Evolutionary conservation across 2,797 vertebrate genomes (phyloP), one percentile per base, ranked within the genome.

Genomic region (Gastrophryne carolinensis): DNA sequence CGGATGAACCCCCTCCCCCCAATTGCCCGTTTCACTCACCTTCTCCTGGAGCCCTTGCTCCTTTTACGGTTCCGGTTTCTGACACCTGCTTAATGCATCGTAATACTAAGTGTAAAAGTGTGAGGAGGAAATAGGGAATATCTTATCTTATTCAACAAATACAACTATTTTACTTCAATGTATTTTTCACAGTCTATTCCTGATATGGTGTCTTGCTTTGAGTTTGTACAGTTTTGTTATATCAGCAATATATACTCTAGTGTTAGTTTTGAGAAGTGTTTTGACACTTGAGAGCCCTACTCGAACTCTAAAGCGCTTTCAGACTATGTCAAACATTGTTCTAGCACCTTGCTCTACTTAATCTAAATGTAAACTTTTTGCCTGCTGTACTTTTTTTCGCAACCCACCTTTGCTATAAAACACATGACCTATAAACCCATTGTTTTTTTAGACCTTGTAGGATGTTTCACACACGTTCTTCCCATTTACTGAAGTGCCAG

Each of bases 281-380:
- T 39, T 44, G 34, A 6, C 47, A 47, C n/a, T 17, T 32, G 26
- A 57, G 54, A 58, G 44, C 35, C n/a, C 47, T 32, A 9, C 35
- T 23, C 54, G 52, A 57, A 12, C 10, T 50, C 4, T 10, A 32
- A 17, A 58, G 24, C 21, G n/a, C 19, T 13, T 44, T 11, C 5
- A 65, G 54, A 39, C 27, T 4, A 39, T 65, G 72, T 57, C 60
- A 73, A 30, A 56, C 35, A 56, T 44, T 49, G n/a, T 57, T 57
- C 27, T 35, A 29, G 21, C 44, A 44, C 47, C 8, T n/a, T 32
- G 53, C 34, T 49, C 8, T 29, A 12, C 26, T 4, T 13, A n/a
- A 37, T 49, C 4, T 12, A 49, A 15, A 60, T 12, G 34, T 37
- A 24, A 35, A 9, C 17, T 35, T 57, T 11, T 11, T 26, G 10